Conservation (phyloP, 2,113 vertebrate species). For the Clarias gariepinus region DNA sequence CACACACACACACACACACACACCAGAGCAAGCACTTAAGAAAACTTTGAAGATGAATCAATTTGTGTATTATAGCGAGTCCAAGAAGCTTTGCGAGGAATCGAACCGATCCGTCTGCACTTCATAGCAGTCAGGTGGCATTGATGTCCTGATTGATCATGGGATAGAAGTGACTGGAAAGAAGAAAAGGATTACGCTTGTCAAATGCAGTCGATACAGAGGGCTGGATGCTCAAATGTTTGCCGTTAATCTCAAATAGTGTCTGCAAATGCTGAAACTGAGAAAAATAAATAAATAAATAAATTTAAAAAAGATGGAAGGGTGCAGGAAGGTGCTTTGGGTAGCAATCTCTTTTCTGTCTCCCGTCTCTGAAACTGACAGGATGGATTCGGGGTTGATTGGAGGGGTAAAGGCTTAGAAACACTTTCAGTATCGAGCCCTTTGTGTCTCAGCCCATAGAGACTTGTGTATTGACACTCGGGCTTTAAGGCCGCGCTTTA, state of each 20-base stretch:
- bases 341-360: slow-evolving; percentile 46
- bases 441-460: slow-evolving; percentile 5
- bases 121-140: slow-evolving; percentile 82
- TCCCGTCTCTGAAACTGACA: slow-evolving; percentile 67
- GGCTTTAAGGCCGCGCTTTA: not conserved
- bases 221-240: slow-evolving; percentile 81
- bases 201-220: slow-evolving; percentile 79
- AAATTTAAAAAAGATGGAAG: slow-evolving; percentile 57
- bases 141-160: slow-evolving; percentile 90
- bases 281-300: slow-evolving; percentile 51
- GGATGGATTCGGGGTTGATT: slow-evolving; percentile 60
- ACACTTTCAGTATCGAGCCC: slow-evolving; percentile 62
- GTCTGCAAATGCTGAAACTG: slow-evolving; percentile 76
- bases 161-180: slow-evolving; percentile 85
- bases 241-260: slow-evolving; percentile 80
- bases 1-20: slow-evolving; percentile 71
- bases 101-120: slow-evolving; percentile 83
- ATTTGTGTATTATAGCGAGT: slow-evolving; percentile 88
- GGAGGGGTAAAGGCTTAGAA: slow-evolving; percentile 69
- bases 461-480: slow-evolving; percentile 9
- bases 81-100: slow-evolving; percentile 77
- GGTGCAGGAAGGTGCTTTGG: slow-evolving; percentile 53
- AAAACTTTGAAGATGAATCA: slow-evolving; percentile 87
- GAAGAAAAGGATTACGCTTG: slow-evolving; percentile 86
- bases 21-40: slow-evolving; percentile 68